Evolutionary conservation across 2,888 invertebrate genomes (phyloP).

Genomic region (Cremastobaeus sp.): DNA sequence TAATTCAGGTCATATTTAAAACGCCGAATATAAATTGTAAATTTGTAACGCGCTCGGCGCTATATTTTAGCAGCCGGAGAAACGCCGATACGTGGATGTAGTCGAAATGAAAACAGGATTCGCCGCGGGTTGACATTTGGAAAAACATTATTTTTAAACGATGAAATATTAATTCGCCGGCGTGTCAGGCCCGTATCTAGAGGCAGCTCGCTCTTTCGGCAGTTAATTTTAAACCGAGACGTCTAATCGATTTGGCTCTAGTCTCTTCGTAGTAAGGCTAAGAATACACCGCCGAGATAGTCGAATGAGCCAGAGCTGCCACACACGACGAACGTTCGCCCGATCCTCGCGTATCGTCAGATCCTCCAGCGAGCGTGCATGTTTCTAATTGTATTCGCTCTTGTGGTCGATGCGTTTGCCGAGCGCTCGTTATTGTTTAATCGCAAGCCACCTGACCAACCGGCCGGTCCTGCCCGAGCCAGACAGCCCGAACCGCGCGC

Average conservation of each 20-base stretch:
- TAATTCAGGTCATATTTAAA: conserved; percentile 55
- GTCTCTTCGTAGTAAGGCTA: conserved; percentile 61
- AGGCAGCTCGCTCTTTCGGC: conserved; percentile 59
- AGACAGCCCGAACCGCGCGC: not conserved
- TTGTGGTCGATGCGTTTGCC: conserved; percentile 2
- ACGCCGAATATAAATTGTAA: conserved; percentile 44
- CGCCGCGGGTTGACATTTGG: conserved; percentile 24
- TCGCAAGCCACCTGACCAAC: no score
- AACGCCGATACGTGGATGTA: conserved; percentile 20
- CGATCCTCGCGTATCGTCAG: conserved; percentile 52
- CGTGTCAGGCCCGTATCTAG: conserved; percentile 56
- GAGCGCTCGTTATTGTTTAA: not conserved
- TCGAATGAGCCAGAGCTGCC: conserved; percentile 61
- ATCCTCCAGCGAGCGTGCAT: conserved; percentile 50
- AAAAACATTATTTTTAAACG: conserved; percentile 54
- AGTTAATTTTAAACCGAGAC: conserved; percentile 64
- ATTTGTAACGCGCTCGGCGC: conserved; percentile 18
- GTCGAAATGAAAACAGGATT: conserved; percentile 42
- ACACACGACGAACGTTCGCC: conserved; percentile 59
- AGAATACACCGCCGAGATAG: conserved; percentile 61
- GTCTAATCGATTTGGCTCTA: conserved; percentile 64
- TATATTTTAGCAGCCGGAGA: conserved; percentile 47
- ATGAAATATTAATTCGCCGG: conserved; percentile 53
- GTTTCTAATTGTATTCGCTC: conserved; percentile 47
- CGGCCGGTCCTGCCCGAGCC: no score